Conservation (phyloP, 2,888 invertebrate genomes). For the Megaustenia siamemsis region DNA sequence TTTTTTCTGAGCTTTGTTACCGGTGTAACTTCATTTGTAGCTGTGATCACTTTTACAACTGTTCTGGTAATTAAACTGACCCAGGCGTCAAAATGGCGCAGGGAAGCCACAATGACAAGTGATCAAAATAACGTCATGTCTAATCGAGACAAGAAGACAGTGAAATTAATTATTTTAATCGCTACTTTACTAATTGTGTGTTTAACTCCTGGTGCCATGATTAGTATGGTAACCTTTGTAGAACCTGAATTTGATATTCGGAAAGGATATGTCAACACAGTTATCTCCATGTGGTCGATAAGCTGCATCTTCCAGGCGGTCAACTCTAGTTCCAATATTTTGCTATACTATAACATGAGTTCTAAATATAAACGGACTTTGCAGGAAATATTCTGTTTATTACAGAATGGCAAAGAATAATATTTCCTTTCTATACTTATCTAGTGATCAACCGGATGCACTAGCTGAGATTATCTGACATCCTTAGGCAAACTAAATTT, state of each 20-base stretch:
- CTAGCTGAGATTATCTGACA: no score
- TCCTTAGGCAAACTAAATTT: no score
- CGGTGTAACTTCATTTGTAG: not conserved
- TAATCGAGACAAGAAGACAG: not conserved
- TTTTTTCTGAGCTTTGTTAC: not conserved
- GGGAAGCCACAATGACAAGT: not conserved
- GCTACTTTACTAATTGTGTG: conserved; percentile 11
- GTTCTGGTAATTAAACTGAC: no score
- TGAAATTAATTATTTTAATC: not conserved
- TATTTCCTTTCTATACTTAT: no score
- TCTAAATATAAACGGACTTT: conserved; percentile 2
- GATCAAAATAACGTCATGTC: not conserved
- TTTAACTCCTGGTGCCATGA: conserved; percentile 2
- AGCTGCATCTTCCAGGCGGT: conserved; percentile 2
- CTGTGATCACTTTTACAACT: not conserved
- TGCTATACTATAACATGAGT: conserved; percentile 14
- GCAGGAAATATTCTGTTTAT: not conserved
- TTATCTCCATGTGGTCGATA: not conserved
- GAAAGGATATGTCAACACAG: not conserved
- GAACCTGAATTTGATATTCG: not conserved
- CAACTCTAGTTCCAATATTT: conserved; percentile 14
- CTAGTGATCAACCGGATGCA: no score
- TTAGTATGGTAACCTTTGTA: not conserved
- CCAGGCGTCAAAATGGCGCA: not conserved
- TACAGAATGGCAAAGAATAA: no score